Conservation (phyloP, 92 coral and sea anemone genomes). For the Blastomussa wellsi region DNA sequence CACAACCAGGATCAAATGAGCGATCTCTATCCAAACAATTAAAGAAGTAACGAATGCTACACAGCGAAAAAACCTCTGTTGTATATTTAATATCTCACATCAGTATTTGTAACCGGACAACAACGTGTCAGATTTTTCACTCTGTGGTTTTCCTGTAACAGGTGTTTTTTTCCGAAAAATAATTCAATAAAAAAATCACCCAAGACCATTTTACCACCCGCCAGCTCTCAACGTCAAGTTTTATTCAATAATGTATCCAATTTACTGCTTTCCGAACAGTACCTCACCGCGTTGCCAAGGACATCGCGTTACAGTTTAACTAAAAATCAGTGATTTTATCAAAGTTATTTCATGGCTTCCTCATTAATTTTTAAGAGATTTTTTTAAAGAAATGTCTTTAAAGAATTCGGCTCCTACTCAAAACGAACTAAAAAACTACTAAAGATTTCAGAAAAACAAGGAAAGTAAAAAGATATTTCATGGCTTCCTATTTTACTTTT, state of each 20-base stretch:
- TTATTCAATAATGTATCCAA: constrained; percentile 29
- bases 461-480: background rate
- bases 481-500: too few species aligned
- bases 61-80: background rate
- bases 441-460: background rate
- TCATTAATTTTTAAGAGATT: background rate
- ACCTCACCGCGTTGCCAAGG: background rate
- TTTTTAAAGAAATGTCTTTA: background rate
- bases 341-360: background rate
- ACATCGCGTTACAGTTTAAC: constrained; percentile 4
- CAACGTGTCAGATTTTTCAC: constrained; percentile 28
- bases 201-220: constrained; percentile 44
- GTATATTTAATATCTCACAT: background rate
- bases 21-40: background rate
- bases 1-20: background rate
- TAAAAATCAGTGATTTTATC: background rate
- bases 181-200: constrained; percentile 35
- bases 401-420: background rate
- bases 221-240: constrained; percentile 20
- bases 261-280: background rate
- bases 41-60: background rate
- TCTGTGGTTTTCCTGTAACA: constrained; percentile 26
- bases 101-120: background rate
- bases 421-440: background rate
- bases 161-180: constrained; percentile 27